These are phyloP conservation scores for Hylaea fasciaria DNA, from an alignment of 2,888 invertebrate genomes.

Conservation along the genomic window DNA sequence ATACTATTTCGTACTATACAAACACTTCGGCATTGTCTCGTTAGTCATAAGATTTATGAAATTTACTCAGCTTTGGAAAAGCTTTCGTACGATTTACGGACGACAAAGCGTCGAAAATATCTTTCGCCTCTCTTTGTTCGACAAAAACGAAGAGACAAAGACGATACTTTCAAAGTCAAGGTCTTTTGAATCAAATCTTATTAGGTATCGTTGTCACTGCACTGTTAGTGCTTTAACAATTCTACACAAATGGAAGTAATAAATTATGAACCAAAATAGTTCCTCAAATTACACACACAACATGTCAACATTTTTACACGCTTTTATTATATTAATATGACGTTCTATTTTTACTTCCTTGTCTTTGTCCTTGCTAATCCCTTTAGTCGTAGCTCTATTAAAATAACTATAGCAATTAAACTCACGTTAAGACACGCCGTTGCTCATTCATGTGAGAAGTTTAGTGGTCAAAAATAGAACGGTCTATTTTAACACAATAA, in stretches of 20 bases:
- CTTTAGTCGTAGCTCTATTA: constrained; percentile 1
- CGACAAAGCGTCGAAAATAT: constrained; percentile 30
- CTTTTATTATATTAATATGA: no score
- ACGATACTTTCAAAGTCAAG: no score
- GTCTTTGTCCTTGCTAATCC: constrained; percentile 13
- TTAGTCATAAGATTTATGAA: constrained; percentile 49
- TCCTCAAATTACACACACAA: background rate
- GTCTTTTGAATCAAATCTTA: no score
- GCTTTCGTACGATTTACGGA: constrained; percentile 37
- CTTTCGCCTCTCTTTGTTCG: background rate
- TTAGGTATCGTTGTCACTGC: no score
- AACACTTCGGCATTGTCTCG: constrained; percentile 15
- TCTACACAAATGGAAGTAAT: no score
- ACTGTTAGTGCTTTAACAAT: no score
- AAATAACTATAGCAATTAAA: background rate
- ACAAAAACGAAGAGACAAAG: no score
- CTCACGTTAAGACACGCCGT: constrained; percentile 5
- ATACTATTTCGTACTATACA: constrained; percentile 17
- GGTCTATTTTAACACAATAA: background rate
- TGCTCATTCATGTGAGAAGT: background rate
- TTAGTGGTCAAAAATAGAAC: background rate
- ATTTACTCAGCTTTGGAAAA: constrained; percentile 44
- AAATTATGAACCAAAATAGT: no score
- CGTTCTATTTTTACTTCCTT: constrained; percentile 36
- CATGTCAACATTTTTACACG: background rate